Percentiles rank a stretch among this genome's conserved stretches.
Conservation (phyloP, 2,888 invertebrate genomes). For the Drosophila prostipennis region DNA sequence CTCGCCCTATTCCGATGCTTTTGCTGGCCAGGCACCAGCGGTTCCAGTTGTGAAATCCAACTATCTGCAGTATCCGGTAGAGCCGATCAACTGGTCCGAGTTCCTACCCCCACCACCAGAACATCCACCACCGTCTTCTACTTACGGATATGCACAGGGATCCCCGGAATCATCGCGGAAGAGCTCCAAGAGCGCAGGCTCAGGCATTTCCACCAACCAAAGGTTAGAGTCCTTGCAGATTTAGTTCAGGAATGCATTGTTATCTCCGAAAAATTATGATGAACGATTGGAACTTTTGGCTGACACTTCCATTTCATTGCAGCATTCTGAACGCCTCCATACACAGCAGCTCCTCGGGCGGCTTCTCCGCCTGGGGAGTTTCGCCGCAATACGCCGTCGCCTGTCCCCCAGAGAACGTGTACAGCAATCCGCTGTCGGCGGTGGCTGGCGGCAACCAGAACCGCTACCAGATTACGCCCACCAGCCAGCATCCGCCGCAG, state of each 20-base stretch:
- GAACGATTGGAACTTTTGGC: too few species aligned
- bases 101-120: constrained; percentile 87
- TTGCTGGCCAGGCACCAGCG: constrained; percentile 55
- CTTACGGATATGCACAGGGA: constrained; percentile 82
- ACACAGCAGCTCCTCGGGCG: constrained; percentile 84
- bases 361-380: constrained; percentile 84
- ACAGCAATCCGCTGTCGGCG: constrained; percentile 83
- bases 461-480: constrained; percentile 84
- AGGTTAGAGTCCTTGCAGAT: constrained; percentile 80
- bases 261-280: too few species aligned
- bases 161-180: constrained; percentile 84
- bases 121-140: constrained; percentile 86
- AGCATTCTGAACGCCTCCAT: constrained; percentile 84
- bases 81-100: constrained; percentile 86
- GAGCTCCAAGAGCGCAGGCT: constrained; percentile 84
- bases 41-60: constrained; percentile 71
- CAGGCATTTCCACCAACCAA: constrained; percentile 84
- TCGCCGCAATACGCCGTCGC: constrained; percentile 80
- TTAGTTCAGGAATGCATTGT: too few species aligned
- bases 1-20: constrained; percentile 83
- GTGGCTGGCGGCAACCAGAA: constrained; percentile 79
- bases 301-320: not conserved
- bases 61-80: constrained; percentile 84
- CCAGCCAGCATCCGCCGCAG: constrained; percentile 83
- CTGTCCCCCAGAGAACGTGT: constrained; percentile 82